These are phyloP conservation scores for Ictidomys tridecemlineatus DNA, from an alignment of 2,113 vertebrate genomes.

Conservation along the genomic window DNA sequence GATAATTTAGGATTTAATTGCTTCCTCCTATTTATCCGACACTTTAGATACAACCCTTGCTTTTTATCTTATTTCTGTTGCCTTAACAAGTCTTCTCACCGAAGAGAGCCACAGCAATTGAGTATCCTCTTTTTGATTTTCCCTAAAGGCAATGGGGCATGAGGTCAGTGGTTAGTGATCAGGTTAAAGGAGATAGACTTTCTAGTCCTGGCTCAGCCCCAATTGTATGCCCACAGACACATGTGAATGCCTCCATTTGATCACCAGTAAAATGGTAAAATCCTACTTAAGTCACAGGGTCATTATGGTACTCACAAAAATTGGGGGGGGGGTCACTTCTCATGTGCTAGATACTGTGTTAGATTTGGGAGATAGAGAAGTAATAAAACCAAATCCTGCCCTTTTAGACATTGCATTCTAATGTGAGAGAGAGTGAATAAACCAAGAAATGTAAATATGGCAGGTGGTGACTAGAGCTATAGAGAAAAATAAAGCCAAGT, in stretches of 20 bases:
- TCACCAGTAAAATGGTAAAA: neutral
- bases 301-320: conserved; percentile 16
- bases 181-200: neutral
- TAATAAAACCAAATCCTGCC: conserved; percentile 1
- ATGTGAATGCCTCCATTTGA: neutral
- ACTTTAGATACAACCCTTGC: neutral
- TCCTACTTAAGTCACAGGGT: neutral
- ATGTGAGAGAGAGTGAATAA: neutral
- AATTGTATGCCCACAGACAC: neutral
- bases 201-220: neutral
- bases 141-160: neutral
- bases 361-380: neutral
- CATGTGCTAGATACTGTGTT: neutral
- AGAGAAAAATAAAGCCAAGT: neutral
- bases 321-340: neutral
- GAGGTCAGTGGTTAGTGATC: neutral
- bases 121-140: neutral
- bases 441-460: neutral
- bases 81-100: neutral
- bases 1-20: neutral
- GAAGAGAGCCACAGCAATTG: neutral
- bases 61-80: neutral
- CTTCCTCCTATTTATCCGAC: neutral
- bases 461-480: neutral
- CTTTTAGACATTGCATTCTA: neutral